Percentiles rank a stretch among this genome's conserved stretches.
These are phyloP conservation scores for Anolis sagrei DNA, from an alignment of 2,113 vertebrate genomes.

Conservation along the genomic window DNA sequence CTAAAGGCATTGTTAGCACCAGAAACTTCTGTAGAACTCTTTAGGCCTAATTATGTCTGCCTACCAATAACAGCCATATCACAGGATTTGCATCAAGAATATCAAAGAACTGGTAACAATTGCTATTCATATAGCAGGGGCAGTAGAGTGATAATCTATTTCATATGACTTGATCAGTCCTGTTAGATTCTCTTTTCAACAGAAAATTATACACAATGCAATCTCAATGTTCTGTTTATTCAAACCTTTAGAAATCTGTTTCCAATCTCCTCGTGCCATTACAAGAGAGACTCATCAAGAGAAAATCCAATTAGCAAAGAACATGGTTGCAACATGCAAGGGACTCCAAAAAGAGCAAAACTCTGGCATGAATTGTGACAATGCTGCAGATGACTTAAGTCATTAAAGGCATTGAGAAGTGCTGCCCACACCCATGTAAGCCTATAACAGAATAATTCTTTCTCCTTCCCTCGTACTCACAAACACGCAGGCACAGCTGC, in stretches of 20 bases:
- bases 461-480: neutral
- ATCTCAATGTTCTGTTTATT: neutral
- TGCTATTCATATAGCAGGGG: neutral
- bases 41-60: neutral
- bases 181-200: neutral
- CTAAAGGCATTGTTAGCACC: no score
- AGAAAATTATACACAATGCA: neutral
- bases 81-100: neutral
- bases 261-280: constrained; percentile 30
- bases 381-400: neutral
- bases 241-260: constrained; percentile 21
- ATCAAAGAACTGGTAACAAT: neutral
- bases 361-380: neutral
- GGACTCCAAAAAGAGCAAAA: neutral
- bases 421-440: neutral
- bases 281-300: constrained; percentile 17
- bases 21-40: no score
- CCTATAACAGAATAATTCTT: neutral
- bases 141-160: neutral
- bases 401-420: neutral
- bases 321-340: constrained; percentile 19
- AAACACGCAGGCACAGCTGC: neutral
- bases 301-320: constrained; percentile 42
- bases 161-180: neutral
- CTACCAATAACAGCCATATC: neutral